These are phyloP conservation scores for Gavialis gangeticus DNA, from an alignment of 2,113 vertebrate genomes.

Conservation along the genomic window DNA sequence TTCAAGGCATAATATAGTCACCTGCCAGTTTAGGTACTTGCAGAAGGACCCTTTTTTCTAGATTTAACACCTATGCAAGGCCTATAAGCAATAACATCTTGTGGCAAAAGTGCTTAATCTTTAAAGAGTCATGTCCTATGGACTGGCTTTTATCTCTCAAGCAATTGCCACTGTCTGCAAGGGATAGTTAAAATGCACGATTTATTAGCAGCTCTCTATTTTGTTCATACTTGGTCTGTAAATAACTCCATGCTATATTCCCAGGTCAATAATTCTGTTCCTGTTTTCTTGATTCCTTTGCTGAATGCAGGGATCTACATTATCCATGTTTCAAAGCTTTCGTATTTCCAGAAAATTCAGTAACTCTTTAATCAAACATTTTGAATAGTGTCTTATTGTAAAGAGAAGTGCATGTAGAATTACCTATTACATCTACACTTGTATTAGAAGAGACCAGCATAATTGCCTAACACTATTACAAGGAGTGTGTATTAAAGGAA, in stretches of 20 bases:
- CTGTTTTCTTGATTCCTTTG: fast-evolving
- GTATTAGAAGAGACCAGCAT: fast-evolving
- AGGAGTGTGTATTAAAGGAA: neutral
- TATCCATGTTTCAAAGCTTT: fast-evolving
- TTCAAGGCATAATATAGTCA: neutral
- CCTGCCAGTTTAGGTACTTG: fast-evolving
- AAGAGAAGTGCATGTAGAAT: neutral
- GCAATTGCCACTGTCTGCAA: fast-evolving
- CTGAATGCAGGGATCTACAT: fast-evolving
- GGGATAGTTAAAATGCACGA: fast-evolving
- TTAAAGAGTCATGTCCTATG: fast-evolving
- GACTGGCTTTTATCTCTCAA: neutral
- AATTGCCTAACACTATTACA: fast-evolving
- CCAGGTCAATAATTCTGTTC: fast-evolving
- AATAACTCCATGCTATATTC: fast-evolving
- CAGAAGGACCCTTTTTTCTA: neutral
- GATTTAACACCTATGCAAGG: neutral
- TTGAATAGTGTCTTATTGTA: neutral
- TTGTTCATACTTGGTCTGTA: fast-evolving
- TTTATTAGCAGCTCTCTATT: fast-evolving
- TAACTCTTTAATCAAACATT: fast-evolving
- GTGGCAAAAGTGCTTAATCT: fast-evolving
- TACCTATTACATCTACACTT: fast-evolving
- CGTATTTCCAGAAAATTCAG: fast-evolving
- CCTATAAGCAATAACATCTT: fast-evolving